A percentile compares a stretch with the other conserved stretches of the same genome.
phyloP scores from a whole-genome alignment of 2,888 invertebrate genomes.

The Macroteleia sp. region DNA sequence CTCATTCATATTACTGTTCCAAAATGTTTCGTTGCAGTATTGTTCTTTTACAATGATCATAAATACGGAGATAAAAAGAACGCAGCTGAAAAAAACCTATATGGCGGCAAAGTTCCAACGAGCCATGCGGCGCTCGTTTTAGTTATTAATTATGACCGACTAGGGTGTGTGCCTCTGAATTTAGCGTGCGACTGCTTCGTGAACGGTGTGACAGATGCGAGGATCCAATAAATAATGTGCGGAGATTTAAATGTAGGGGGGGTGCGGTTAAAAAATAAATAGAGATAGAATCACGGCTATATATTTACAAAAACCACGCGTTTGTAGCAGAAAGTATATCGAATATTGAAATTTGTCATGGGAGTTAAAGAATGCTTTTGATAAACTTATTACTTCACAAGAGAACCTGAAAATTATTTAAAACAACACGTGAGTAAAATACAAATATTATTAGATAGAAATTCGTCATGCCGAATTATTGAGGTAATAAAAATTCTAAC shows the following conservation, averaged over 20 bases:
- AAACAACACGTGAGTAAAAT: conserved; percentile 3
- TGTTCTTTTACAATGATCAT: too few relatives aligned
- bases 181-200: conserved; percentile 1
- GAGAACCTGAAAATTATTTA: conserved; percentile 27
- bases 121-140: neutral
- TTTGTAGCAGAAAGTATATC: too few relatives aligned
- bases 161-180: neutral
- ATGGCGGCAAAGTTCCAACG: neutral
- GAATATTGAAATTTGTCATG: too few relatives aligned
- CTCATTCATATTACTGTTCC: too few relatives aligned
- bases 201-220: conserved; percentile 19
- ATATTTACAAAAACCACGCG: neutral
- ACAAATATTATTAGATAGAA: too few relatives aligned
- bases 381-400: conserved; percentile 25
- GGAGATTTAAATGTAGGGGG: conserved; percentile 12
- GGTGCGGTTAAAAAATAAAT: conserved; percentile 28
- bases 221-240: conserved; percentile 25
- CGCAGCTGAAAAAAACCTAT: neutral
- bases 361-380: conserved; percentile 26
- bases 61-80: too few relatives aligned
- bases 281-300: conserved; percentile 2
- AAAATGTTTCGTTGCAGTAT: too few relatives aligned
- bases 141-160: conserved; percentile 15
- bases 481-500: too few relatives aligned
- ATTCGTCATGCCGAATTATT: too few relatives aligned